A percentile compares a stretch with the other conserved stretches of the same genome.
phyloP scores from a whole-genome alignment of 2,797 vertebrate species.

The Schizothorax lantsangensis region DNA sequence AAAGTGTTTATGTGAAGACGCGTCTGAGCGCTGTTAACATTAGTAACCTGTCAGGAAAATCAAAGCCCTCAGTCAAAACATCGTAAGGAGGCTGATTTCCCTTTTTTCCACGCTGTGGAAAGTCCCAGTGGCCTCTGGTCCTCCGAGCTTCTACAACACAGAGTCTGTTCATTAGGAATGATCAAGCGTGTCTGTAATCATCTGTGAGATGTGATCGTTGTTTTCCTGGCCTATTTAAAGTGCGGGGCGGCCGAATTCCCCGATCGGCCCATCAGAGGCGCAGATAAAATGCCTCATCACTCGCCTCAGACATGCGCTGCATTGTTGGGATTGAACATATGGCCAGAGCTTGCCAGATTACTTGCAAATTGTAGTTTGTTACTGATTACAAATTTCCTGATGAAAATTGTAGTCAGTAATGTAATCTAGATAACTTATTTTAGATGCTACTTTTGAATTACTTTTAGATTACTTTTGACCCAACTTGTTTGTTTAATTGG shows the following conservation, averaged over 20 bases:
- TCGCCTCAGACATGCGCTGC: background rate
- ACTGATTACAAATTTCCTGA: background rate
- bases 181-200: conserved; percentile 75
- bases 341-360: too few species aligned
- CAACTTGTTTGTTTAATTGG: too few species aligned
- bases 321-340: background rate
- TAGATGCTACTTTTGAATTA: background rate
- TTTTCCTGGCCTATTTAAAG: conserved; percentile 64
- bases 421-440: background rate
- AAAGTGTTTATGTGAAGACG: conserved; percentile 10
- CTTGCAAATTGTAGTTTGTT: too few species aligned
- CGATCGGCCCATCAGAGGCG: conserved; percentile 45
- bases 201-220: conserved; percentile 69
- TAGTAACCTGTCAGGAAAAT: conserved; percentile 73
- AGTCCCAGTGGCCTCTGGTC: conserved; percentile 47
- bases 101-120: conserved; percentile 66
- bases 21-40: conserved; percentile 60
- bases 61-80: conserved; percentile 75
- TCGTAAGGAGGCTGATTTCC: conserved; percentile 75
- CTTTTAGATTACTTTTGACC: background rate
- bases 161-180: conserved; percentile 75
- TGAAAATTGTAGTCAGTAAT: background rate
- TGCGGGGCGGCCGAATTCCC: conserved; percentile 59
- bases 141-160: conserved; percentile 69
- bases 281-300: background rate